These are phyloP conservation scores for Eutolmus rufibarbis DNA, from an alignment of 2,888 invertebrate species.

Conservation along the genomic window DNA sequence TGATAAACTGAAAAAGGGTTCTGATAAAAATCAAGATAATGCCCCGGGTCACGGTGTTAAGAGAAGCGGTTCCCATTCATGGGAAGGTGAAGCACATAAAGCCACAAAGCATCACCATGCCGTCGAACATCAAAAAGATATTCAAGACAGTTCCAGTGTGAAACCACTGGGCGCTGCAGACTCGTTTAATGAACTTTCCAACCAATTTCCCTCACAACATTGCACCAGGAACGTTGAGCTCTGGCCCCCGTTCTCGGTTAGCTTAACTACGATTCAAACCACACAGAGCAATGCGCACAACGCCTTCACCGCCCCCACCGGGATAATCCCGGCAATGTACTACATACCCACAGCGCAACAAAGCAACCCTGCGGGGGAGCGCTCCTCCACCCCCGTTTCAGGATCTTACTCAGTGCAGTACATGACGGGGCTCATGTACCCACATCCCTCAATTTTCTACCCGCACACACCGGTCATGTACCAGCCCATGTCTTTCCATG, in stretches of 20 bases:
- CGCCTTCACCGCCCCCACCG: conserved; percentile 57
- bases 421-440: conserved; percentile 69
- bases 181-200: background rate
- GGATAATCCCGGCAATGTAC: conserved; percentile 66
- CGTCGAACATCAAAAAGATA: conserved; percentile 45
- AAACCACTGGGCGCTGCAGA: background rate
- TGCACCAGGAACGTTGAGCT: conserved; percentile 62
- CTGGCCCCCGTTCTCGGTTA: conserved; percentile 70
- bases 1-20: conserved; percentile 60
- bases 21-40: conserved; percentile 57
- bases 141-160: conserved; percentile 50
- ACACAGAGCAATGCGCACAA: conserved; percentile 54
- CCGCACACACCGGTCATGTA: conserved; percentile 70
- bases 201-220: conserved; percentile 2
- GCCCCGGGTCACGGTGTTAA: conserved; percentile 67
- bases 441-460: conserved; percentile 66
- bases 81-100: conserved; percentile 69
- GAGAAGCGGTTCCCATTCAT: conserved; percentile 69
- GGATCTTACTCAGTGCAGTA: conserved; percentile 67
- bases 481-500: conserved; percentile 65
- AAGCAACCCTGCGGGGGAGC: conserved; percentile 54
- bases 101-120: conserved; percentile 66
- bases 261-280: conserved; percentile 58
- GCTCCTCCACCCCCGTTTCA: conserved; percentile 51
- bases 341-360: conserved; percentile 65